phyloP scores from a whole-genome alignment of 2,888 invertebrate genomes.

The Euzetes globulus region DNA sequence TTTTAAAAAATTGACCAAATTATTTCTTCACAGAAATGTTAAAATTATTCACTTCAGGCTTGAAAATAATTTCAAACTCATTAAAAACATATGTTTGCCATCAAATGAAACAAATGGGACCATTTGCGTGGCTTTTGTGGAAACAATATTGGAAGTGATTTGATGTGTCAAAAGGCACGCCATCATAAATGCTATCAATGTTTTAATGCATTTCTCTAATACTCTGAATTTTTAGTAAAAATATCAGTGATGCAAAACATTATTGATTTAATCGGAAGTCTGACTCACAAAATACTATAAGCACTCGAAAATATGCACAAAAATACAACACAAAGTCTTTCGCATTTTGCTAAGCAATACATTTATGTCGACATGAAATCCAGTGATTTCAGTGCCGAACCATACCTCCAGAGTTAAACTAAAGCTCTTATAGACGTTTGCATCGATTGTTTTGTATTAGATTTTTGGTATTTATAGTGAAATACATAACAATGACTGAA shows the following conservation, averaged over 20 bases:
- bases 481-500: neutral
- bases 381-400: neutral
- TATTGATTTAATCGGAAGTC: conserved; percentile 13
- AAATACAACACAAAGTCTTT: neutral
- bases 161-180: conserved; percentile 10
- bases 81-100: neutral
- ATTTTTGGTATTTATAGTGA: neutral
- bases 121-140: neutral
- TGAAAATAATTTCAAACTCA: neutral
- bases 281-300: neutral
- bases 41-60: neutral
- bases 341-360: neutral
- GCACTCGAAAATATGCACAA: neutral
- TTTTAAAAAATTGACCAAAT: too few relatives aligned
- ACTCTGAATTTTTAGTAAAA: neutral
- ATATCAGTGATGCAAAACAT: conserved; percentile 11
- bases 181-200: neutral
- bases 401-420: neutral
- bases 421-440: neutral
- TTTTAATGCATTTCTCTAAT: conserved; percentile 16
- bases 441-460: neutral
- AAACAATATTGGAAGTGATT: neutral
- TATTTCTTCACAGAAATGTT: too few relatives aligned
- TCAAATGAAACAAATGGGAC: neutral
- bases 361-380: conserved; percentile 5